Conservation (phyloP, 2,888 invertebrate species). For the Leptinotarsa peninsularis region DNA sequence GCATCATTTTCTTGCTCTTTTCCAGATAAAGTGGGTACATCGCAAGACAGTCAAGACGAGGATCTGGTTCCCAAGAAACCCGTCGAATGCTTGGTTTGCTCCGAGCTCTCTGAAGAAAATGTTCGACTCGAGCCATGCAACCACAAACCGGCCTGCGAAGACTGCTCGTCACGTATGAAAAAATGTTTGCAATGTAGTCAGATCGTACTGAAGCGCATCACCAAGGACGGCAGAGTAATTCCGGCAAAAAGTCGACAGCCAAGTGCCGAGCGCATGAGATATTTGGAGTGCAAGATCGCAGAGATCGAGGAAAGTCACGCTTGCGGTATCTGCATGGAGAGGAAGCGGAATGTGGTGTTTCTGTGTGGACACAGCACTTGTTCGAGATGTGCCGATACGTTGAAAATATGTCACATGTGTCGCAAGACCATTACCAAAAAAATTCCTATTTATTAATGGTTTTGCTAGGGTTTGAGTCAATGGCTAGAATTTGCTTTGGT, state of each 20-base stretch:
- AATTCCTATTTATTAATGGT: constrained; percentile 68
- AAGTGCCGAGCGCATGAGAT: constrained; percentile 75
- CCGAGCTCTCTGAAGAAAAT: constrained; percentile 73
- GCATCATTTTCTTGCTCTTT: not conserved
- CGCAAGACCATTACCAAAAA: constrained; percentile 81
- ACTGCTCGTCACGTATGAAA: constrained; percentile 82
- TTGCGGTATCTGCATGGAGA: constrained; percentile 91
- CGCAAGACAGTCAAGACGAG: constrained; percentile 61
- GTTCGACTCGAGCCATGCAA: constrained; percentile 80
- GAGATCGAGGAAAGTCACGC: constrained; percentile 89
- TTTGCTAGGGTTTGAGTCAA: constrained; percentile 10
- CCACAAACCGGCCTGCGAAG: constrained; percentile 80
- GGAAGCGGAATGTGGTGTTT: constrained; percentile 84
- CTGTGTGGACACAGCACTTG: constrained; percentile 91
- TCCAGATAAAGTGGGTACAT: constrained; percentile 56
- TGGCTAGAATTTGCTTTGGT: constrained; percentile 28
- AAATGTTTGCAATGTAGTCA: constrained; percentile 79
- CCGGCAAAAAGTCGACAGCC: constrained; percentile 70
- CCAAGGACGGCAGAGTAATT: constrained; percentile 68
- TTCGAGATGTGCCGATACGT: constrained; percentile 82
- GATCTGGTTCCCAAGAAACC: constrained; percentile 62
- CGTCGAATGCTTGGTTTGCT: constrained; percentile 78
- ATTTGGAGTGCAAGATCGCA: constrained; percentile 82
- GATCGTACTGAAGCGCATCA: constrained; percentile 71
- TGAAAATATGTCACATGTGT: constrained; percentile 90